These are phyloP conservation scores for Luffia ferchaultella DNA, from an alignment of 2,888 invertebrate species.

Conservation along the genomic window DNA sequence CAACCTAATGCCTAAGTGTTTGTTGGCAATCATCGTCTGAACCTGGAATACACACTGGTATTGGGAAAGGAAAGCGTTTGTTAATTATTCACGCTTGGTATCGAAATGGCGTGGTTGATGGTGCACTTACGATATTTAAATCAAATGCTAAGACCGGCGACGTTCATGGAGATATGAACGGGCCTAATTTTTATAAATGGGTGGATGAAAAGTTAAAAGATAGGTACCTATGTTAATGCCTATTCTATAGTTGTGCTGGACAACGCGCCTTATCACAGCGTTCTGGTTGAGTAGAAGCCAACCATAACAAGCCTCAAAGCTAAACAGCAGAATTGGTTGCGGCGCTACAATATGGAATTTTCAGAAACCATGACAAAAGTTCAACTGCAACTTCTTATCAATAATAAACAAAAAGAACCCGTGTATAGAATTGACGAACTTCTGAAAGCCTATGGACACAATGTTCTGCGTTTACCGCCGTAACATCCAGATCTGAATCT, in stretches of 20 bases:
- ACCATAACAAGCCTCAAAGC: slow-evolving; percentile 8
- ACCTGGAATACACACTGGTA: slow-evolving; percentile 9
- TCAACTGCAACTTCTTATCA: background rate
- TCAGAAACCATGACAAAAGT: background rate
- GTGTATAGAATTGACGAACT: background rate
- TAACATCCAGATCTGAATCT: background rate
- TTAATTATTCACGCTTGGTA: slow-evolving; percentile 11
- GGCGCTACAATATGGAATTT: background rate
- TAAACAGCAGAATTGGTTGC: background rate
- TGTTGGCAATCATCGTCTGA: slow-evolving; percentile 11
- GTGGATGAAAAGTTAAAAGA: slow-evolving; percentile 4
- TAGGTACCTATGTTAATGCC: slow-evolving; percentile 2
- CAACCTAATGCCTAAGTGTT: slow-evolving; percentile 4
- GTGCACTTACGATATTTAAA: slow-evolving; percentile 7
- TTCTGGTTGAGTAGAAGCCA: slow-evolving; percentile 16
- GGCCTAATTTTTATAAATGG: slow-evolving; percentile 5
- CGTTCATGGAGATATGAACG: slow-evolving; percentile 6
- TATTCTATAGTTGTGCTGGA: slow-evolving; percentile 1
- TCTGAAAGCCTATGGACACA: background rate
- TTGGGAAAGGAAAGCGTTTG: slow-evolving; percentile 10
- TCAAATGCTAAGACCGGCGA: slow-evolving; percentile 6
- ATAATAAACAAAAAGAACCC: background rate
- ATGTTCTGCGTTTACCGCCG: background rate
- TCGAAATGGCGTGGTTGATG: slow-evolving; percentile 8
- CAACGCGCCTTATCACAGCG: slow-evolving; percentile 8